These are phyloP conservation scores for Drosophila nigrodunni DNA, from an alignment of 1,140 invertebrate genomes.

Conservation along the genomic window DNA sequence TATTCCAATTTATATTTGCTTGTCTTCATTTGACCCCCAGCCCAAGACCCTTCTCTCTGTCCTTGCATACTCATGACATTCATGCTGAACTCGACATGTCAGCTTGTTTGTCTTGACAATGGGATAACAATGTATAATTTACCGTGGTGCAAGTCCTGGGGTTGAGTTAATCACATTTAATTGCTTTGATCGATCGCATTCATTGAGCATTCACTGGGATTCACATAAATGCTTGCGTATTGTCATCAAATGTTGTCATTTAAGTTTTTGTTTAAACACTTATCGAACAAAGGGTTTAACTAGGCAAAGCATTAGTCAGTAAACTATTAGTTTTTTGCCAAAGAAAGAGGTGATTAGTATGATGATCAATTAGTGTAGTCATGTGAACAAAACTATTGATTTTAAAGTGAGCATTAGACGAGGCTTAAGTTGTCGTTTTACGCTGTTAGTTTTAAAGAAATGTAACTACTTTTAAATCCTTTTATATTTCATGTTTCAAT, in stretches of 20 bases:
- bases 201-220: conserved; percentile 2
- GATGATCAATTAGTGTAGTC: not conserved
- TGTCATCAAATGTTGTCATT: conserved; percentile 5
- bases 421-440: not conserved
- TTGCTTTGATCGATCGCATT: conserved; percentile 37
- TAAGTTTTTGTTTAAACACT: not conserved
- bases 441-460: too few relatives aligned
- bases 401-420: not conserved
- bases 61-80: conserved; percentile 6
- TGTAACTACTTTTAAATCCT: too few relatives aligned
- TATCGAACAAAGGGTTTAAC: not conserved
- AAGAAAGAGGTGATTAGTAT: not conserved
- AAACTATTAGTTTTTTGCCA: not conserved
- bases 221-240: conserved; percentile 10
- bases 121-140: conserved; percentile 61
- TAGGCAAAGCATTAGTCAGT: not conserved
- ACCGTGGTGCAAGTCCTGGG: conserved; percentile 28
- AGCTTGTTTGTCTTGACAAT: conserved; percentile 63
- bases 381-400: not conserved
- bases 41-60: conserved; percentile 8
- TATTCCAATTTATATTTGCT: conserved; percentile 53
- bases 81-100: conserved; percentile 65
- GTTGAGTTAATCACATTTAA: conserved; percentile 27
- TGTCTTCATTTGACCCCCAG: conserved; percentile 34
- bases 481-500: too few relatives aligned